Conservation (phyloP, 2,113 vertebrate species). For the Plotosus lineatus region DNA sequence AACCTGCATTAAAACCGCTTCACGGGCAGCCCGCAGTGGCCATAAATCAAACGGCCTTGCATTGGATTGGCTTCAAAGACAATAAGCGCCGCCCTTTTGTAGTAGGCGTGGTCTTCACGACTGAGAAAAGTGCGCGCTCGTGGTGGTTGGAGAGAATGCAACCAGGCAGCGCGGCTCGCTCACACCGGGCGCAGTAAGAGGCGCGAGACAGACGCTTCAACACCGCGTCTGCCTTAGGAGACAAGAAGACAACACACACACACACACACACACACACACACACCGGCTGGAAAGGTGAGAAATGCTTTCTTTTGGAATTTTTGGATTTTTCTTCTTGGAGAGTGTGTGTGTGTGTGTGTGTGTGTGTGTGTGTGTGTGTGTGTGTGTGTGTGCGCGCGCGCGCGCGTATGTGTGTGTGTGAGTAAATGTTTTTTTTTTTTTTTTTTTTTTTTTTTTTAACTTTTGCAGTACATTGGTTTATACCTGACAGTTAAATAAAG, state of each 20-base stretch:
- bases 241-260: background rate
- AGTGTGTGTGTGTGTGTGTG: background rate
- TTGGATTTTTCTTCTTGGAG: background rate
- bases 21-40: background rate
- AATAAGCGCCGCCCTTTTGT: background rate
- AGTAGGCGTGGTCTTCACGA: slow-evolving; percentile 2
- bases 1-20: background rate
- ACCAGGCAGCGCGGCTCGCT: slow-evolving; percentile 18
- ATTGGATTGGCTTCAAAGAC: slow-evolving; percentile 26
- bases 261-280: background rate
- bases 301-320: background rate
- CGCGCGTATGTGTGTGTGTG: background rate
- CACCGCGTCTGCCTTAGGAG: slow-evolving; percentile 23
- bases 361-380: too few species aligned
- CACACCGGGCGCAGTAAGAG: background rate
- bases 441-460: too few species aligned
- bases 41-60: slow-evolving; percentile 22
- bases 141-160: slow-evolving; percentile 7
- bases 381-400: background rate
- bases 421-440: too few species aligned
- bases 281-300: background rate
- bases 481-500: background rate
- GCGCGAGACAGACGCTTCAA: slow-evolving; percentile 18
- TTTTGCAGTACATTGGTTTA: too few species aligned
- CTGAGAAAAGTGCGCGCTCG: slow-evolving; percentile 16